Evolutionary conservation across 1,140 invertebrate genomes (phyloP), one percentile per base, ranked within the genome.

Genomic region (Camponotus floridanus): DNA sequence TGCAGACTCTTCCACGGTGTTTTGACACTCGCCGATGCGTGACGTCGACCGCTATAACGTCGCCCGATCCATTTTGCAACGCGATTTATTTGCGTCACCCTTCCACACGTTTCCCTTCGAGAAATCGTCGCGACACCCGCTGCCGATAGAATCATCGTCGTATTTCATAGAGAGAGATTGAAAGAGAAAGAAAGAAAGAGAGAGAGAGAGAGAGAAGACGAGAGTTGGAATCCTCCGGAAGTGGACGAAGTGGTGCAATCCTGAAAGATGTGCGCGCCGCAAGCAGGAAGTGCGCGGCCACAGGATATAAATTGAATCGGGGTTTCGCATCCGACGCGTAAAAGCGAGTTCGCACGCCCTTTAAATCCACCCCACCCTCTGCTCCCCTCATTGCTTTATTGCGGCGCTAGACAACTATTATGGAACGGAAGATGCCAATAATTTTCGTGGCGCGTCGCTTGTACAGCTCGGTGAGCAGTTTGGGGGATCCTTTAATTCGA

Each of bases 261-360:
- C 90, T 88, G 91, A 87, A 93, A 93, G 92, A 93, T 92, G 90
- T 91, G 92, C 85, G 88, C 57, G 85, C 87, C 85, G 86, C 76
- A 70, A 78, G 76, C 91, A 91, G 92, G 92, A 93, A 93, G 86
- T 90, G 87, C 86, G 87, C 86, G 78, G 81, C 18, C 64, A 81
- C 90, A 90, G 90, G 89, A 91, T 94, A 94, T 94, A 94, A 94
- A 94, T 94, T 93, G 93, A 94, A 94, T 94, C 91, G 89, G 92
- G 90, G 90, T 90, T 15, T 73, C 91, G 90, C 93, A 93, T 94
- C 93, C 93, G 92, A 93, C 91, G 92, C 92, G 92, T 93, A 93
- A 94, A 94, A 93, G 79, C 84, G 89, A 87, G 88, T 91, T 92
- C 91, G 92, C 94, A 94, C 94, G 93, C 93, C 93, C 93, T 94